Evolutionary conservation across 2,888 invertebrate genomes (phyloP), one percentile per base, ranked within the genome.

Genomic region (Yponomeuta malinellus): DNA sequence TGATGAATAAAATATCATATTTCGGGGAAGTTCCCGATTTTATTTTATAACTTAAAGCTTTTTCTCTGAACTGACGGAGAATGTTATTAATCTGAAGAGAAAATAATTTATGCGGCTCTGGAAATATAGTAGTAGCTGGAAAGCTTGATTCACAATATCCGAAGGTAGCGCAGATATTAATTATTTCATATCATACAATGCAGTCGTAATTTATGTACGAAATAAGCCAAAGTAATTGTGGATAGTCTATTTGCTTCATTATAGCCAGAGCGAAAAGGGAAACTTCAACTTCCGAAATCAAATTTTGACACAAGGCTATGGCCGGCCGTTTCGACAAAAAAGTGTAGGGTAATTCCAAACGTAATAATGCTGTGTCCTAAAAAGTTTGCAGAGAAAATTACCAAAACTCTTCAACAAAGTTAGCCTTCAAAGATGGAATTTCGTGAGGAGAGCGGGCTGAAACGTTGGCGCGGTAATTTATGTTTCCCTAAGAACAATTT

Each of bases 401-500:
- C 75, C 75, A 76, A 59, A 74, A 74, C 73, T 69, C 68, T 59
- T 6, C 1, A 66, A 72, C 73, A 73, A 76, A 76, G 74, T 74
- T 72, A 72, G 72, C 71, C 63, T 37, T 71, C 72, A 63, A 73
- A 75, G 74, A 76, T 73, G 71, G 74, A 73, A 75, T 73, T 73
- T 74, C 72, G 63, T 23, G 66, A 48, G 71, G 71, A 63, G 65
- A 65, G 43, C 8, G 63, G 52, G 63, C 70, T 63, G 67, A 70
- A 43, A 73, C 71, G 69, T 72, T 71, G 65, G 66, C 68, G 23
- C 68, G 48, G 72, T 75, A 76, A 76, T 75, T 76, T 76, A 76
- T 75, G 74, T 68, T 71, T 73, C 70, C 73, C 73, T 74, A 73
- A 75, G 75, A 74, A 75, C 76, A 76, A 77, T 75, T 76, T 76